Conservation (phyloP, 2,888 invertebrate species). For the Cryptosula pallasiana region DNA sequence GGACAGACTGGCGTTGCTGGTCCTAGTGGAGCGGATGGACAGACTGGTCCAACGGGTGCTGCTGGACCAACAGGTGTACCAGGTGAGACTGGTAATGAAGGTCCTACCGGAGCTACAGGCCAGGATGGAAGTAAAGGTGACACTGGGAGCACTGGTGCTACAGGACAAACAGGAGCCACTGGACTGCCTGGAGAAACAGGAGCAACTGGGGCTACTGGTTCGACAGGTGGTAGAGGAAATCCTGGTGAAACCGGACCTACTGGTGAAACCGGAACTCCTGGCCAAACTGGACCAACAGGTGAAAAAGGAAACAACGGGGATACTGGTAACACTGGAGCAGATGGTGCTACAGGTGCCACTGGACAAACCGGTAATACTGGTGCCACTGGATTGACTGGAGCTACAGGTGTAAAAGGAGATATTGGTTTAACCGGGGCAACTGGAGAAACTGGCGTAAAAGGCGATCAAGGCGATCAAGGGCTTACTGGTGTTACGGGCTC, state of each 20-base stretch:
- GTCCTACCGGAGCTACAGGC: slow-evolving; percentile 26
- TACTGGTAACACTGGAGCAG: slow-evolving; percentile 6
- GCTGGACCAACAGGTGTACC: slow-evolving; percentile 20
- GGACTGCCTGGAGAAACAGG: slow-evolving; percentile 24
- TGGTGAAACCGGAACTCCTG: neutral
- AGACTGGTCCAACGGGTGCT: slow-evolving; percentile 25
- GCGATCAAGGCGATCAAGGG: slow-evolving; percentile 26
- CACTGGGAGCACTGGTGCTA: neutral
- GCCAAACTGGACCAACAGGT: slow-evolving; percentile 2
- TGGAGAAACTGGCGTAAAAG: slow-evolving; percentile 23
- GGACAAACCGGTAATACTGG: slow-evolving; percentile 20
- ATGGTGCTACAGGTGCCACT: neutral
- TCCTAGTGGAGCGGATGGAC: slow-evolving; percentile 25
- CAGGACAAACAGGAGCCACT: neutral
- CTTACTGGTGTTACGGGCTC: slow-evolving; percentile 25
- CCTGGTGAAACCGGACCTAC: slow-evolving; percentile 24
- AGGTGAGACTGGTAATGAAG: slow-evolving; percentile 25
- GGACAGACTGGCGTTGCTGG: slow-evolving; percentile 25
- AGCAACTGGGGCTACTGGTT: slow-evolving; percentile 19
- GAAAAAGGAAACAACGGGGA: slow-evolving; percentile 22
- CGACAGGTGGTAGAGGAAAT: slow-evolving; percentile 21
- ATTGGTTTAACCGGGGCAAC: neutral
- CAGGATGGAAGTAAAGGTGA: neutral
- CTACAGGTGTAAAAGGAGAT: slow-evolving; percentile 18
- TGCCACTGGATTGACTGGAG: slow-evolving; percentile 21